These are phyloP conservation scores for Cephus rjabovi DNA, from an alignment of 2,888 invertebrate species.

Conservation along the genomic window DNA sequence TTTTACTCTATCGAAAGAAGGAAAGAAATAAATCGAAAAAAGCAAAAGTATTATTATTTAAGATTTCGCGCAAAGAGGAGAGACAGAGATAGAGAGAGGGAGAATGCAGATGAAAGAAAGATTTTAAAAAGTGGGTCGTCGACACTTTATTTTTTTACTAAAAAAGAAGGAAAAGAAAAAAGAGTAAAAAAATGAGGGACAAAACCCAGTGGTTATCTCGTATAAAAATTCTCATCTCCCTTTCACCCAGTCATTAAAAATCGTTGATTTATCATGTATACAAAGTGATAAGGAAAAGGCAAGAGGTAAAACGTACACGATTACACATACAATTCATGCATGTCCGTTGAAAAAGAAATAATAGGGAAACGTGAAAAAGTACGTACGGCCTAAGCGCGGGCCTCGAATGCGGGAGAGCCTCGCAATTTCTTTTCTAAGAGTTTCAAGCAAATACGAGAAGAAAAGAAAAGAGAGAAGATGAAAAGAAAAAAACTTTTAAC, in stretches of 20 bases:
- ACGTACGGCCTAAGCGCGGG: slow-evolving; percentile 47
- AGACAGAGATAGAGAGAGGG: neutral
- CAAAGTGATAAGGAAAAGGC: slow-evolving; percentile 9
- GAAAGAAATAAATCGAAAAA: neutral
- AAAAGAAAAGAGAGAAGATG: neutral
- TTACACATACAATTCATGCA: neutral
- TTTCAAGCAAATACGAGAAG: neutral
- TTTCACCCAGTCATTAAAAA: neutral
- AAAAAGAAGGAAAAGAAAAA: neutral
- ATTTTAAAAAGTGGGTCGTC: slow-evolving; percentile 26
- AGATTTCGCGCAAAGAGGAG: neutral
- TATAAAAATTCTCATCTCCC: slow-evolving; percentile 7
- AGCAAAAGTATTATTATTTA: slow-evolving; percentile 5
- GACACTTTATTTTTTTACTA: slow-evolving; percentile 62
- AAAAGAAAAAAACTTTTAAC: neutral
- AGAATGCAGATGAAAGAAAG: neutral
- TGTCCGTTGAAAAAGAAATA: neutral
- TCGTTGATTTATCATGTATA: neutral
- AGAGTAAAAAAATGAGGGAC: slow-evolving; percentile 15
- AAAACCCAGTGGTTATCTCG: neutral
- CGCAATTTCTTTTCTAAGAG: neutral
- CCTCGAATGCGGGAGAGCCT: slow-evolving; percentile 19
- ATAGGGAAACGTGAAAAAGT: slow-evolving; percentile 15
- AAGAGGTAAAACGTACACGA: neutral
- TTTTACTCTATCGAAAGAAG: neutral